phyloP scores from a whole-genome alignment of 2,113 vertebrate species.

The Polypterus senegalus region DNA sequence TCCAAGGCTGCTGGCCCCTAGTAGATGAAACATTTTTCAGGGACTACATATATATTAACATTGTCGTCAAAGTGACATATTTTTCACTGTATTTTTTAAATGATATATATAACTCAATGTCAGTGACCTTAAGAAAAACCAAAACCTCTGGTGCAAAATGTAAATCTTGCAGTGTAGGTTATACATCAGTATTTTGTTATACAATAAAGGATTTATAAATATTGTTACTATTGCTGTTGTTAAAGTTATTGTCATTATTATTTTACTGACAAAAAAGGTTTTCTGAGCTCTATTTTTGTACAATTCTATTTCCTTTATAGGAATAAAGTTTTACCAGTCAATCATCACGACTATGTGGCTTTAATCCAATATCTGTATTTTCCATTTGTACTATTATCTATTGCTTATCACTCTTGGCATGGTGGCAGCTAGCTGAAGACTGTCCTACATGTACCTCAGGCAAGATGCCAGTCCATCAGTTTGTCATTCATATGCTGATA shows the following conservation, averaged over 20 bases:
- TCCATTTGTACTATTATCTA: too few species aligned
- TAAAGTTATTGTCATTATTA: constrained; percentile 33
- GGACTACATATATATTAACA: too few species aligned
- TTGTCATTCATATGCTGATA: too few species aligned
- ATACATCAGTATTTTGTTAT: constrained; percentile 31
- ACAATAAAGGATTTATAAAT: constrained; percentile 17
- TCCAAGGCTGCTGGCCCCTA: not conserved
- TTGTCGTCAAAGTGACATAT: too few species aligned
- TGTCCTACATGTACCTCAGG: too few species aligned
- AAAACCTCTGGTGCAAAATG: constrained; percentile 8
- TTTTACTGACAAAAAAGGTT: constrained; percentile 16
- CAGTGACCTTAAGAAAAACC: not conserved
- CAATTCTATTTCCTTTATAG: constrained; percentile 36
- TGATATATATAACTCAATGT: not conserved
- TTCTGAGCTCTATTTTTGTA: constrained; percentile 51
- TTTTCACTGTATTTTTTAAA: too few species aligned
- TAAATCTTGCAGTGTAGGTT: constrained; percentile 13
- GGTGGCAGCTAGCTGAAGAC: too few species aligned
- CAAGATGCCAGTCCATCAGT: too few species aligned
- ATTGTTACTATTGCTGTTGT: constrained; percentile 30
- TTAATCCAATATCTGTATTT: too few species aligned
- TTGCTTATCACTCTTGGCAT: too few species aligned
- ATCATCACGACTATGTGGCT: too few species aligned
- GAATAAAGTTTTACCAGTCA: constrained; percentile 41
- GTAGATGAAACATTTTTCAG: not conserved